Conservation (phyloP, 1,140 invertebrate species). For the Potamilus streckersoni region DNA sequence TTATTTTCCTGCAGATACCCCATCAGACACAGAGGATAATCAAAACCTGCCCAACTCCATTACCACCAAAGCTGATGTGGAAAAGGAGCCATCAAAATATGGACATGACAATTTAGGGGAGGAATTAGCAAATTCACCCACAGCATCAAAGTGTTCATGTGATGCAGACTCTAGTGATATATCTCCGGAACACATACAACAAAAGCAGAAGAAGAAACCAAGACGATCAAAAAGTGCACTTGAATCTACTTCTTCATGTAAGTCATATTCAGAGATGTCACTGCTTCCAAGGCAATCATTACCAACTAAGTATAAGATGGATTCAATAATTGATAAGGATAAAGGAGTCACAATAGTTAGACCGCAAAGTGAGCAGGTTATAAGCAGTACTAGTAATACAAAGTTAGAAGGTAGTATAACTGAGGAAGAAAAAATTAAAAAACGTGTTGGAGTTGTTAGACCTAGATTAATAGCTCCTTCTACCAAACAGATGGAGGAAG, state of each 20-base stretch:
- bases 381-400: conserved; percentile 29
- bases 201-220: conserved; percentile 17
- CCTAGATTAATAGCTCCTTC: too few species aligned
- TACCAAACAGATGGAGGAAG: too few species aligned
- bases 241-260: neutral
- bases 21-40: conserved; percentile 24
- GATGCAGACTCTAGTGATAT: conserved; percentile 30
- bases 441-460: neutral
- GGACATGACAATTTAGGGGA: too few species aligned
- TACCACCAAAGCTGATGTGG: conserved; percentile 34
- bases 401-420: conserved; percentile 21
- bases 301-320: conserved; percentile 21
- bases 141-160: conserved; percentile 29
- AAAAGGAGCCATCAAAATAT: conserved; percentile 18
- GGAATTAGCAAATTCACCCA: conserved; percentile 13
- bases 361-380: conserved; percentile 30
- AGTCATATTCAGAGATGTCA: neutral
- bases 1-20: conserved; percentile 19
- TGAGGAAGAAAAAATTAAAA: conserved; percentile 2
- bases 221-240: conserved; percentile 28
- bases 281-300: conserved; percentile 2
- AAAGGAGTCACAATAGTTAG: conserved; percentile 24
- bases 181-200: conserved; percentile 24
- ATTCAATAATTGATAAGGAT: conserved; percentile 32
- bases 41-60: conserved; percentile 30